These are phyloP conservation scores for Anthonomus grandis DNA, from an alignment of 1,140 invertebrate genomes.

Conservation along the genomic window DNA sequence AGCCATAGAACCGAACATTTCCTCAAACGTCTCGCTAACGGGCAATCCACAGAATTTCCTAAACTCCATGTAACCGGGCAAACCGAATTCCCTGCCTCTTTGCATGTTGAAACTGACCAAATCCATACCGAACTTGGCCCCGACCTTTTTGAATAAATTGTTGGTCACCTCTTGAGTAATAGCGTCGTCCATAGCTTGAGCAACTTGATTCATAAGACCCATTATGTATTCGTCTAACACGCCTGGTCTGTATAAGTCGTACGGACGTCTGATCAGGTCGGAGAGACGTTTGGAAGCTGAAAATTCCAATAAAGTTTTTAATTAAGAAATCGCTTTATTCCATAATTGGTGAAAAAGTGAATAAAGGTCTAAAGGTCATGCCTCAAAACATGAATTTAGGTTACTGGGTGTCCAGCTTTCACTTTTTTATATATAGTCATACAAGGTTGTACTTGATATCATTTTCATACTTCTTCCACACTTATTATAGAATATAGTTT, in stretches of 20 bases:
- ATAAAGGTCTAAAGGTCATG: no score
- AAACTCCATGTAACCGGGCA: slow-evolving; percentile 91
- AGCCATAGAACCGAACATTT: slow-evolving; percentile 82
- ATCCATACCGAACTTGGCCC: slow-evolving; percentile 77
- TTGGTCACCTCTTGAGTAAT: slow-evolving; percentile 92
- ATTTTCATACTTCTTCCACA: no score
- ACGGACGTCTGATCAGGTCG: slow-evolving; percentile 82
- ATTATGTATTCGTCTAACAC: slow-evolving; percentile 89
- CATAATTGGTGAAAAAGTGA: neutral
- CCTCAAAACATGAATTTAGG: no score
- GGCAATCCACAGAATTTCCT: slow-evolving; percentile 88
- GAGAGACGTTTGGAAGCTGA: slow-evolving; percentile 84
- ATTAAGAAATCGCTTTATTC: neutral
- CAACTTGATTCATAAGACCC: slow-evolving; percentile 91
- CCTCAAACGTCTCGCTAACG: slow-evolving; percentile 75
- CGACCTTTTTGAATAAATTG: slow-evolving; percentile 84
- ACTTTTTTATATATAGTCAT: no score
- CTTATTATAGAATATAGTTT: neutral
- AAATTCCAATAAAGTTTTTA: slow-evolving; percentile 39
- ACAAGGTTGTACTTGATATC: no score
- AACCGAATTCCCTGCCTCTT: slow-evolving; percentile 85
- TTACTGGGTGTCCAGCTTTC: no score
- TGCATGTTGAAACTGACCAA: slow-evolving; percentile 94
- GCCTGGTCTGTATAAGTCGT: slow-evolving; percentile 85
- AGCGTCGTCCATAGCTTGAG: slow-evolving; percentile 92